A percentile compares a stretch with the other conserved stretches of the same genome.
These are phyloP conservation scores for Oreohelix idahoensis DNA, from an alignment of 1,140 invertebrate species.

Conservation along the genomic window DNA sequence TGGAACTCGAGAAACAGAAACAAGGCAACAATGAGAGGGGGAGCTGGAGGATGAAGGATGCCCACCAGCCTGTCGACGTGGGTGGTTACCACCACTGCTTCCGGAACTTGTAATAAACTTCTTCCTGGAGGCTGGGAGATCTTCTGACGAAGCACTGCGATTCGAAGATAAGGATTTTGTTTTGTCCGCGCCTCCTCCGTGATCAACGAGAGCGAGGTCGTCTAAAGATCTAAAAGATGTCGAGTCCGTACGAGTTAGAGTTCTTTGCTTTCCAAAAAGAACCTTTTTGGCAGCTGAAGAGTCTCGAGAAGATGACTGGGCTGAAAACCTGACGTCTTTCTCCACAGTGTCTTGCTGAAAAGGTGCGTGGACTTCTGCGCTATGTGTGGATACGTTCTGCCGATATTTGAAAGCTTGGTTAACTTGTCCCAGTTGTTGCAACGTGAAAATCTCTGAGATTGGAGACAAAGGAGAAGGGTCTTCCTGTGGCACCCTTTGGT, in stretches of 20 bases:
- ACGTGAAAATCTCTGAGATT: background rate
- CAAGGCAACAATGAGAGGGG: constrained; percentile 34
- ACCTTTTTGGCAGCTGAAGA: constrained; percentile 4
- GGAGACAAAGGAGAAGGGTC: constrained; percentile 24
- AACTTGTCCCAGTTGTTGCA: background rate
- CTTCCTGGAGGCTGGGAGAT: background rate
- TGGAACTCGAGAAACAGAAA: constrained; percentile 37
- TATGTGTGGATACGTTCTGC: background rate
- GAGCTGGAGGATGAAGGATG: constrained; percentile 19
- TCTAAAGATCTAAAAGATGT: constrained; percentile 33
- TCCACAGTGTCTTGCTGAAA: background rate
- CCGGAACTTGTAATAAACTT: background rate
- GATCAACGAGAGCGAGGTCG: constrained; percentile 8
- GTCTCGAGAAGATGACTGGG: background rate
- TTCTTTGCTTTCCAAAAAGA: background rate
- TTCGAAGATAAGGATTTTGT: background rate
- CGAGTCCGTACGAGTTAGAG: background rate
- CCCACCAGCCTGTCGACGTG: background rate
- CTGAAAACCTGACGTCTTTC: background rate
- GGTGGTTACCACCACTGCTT: background rate
- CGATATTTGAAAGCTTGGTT: background rate
- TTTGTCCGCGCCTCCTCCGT: background rate
- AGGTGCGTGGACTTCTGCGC: background rate
- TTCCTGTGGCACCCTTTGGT: constrained; percentile 28
- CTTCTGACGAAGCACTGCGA: constrained; percentile 31